Evolutionary conservation across 1,140 invertebrate species (phyloP).

Genomic region (Meloidogyne floridensis): DNA sequence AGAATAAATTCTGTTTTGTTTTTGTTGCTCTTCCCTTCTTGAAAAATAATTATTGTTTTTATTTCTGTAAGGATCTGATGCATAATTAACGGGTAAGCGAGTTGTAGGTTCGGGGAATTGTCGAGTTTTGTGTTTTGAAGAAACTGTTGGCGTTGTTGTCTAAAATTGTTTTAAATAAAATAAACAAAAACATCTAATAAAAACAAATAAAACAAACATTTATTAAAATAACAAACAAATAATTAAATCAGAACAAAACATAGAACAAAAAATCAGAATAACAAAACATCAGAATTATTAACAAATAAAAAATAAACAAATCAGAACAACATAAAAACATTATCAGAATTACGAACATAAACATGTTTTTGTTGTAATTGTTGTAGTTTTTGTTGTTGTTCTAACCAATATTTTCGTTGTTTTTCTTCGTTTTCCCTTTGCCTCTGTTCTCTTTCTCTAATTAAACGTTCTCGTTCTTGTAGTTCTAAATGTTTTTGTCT

Average conservation of each 20-base stretch:
- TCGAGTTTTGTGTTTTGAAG: background rate
- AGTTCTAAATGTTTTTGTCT: background rate
- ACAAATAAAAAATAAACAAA: background rate
- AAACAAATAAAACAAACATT: background rate
- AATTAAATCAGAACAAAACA: conserved; percentile 1
- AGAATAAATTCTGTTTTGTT: conserved; percentile 3
- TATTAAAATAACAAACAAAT: background rate
- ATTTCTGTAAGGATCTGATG: background rate
- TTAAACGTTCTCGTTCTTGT: conserved; percentile 10
- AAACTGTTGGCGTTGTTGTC: background rate
- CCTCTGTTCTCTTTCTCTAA: conserved; percentile 22
- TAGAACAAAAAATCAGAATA: background rate
- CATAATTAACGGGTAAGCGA: background rate
- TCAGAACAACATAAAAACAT: background rate
- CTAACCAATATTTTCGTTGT: conserved; percentile 2
- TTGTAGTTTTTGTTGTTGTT: conserved; percentile 37
- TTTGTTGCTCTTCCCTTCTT: background rate
- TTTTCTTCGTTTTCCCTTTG: conserved; percentile 17
- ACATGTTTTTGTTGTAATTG: conserved; percentile 14
- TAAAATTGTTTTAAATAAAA: background rate
- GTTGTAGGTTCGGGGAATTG: background rate
- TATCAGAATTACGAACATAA: conserved; percentile 3
- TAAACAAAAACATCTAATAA: background rate
- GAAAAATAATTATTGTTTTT: background rate
- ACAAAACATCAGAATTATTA: background rate